phyloP scores from a whole-genome alignment of 2,797 vertebrate genomes.

The Champsocephalus gunnari region DNA sequence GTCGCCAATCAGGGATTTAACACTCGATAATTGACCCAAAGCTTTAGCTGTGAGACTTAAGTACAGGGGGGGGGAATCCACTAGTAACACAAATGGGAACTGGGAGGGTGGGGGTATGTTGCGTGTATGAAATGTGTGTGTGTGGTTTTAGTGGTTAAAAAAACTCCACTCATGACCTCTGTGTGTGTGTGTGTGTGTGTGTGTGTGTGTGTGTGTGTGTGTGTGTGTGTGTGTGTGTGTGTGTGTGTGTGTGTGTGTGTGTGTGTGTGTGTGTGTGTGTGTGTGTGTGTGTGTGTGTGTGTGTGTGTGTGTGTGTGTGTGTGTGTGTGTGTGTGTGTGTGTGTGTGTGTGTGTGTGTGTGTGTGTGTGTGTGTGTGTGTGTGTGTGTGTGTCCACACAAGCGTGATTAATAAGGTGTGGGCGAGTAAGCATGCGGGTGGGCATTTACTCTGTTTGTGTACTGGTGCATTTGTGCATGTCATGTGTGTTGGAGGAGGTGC shows the following conservation, averaged over 20 bases:
- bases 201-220: not conserved
- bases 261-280: not conserved
- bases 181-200: not conserved
- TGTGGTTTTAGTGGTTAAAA: not conserved
- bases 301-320: not conserved
- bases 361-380: not conserved
- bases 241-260: not conserved
- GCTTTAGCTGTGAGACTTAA: constrained; percentile 53
- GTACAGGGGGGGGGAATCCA: constrained; percentile 29
- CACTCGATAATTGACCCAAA: constrained; percentile 69
- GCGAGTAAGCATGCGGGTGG: constrained; percentile 16
- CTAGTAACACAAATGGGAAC: constrained; percentile 46
- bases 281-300: not conserved
- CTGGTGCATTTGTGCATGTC: constrained; percentile 29
- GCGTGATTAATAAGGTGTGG: constrained; percentile 34
- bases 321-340: not conserved
- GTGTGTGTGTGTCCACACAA: not conserved
- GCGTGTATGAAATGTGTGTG: not conserved
- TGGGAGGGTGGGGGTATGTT: not conserved
- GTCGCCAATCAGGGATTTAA: constrained; percentile 58
- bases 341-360: not conserved
- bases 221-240: not conserved
- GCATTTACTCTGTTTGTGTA: constrained; percentile 32
- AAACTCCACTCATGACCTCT: constrained; percentile 15
- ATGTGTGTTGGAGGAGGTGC: too few species aligned